Conservation (phyloP, 2,113 vertebrate genomes). For the Rhabdornis inornatus region DNA sequence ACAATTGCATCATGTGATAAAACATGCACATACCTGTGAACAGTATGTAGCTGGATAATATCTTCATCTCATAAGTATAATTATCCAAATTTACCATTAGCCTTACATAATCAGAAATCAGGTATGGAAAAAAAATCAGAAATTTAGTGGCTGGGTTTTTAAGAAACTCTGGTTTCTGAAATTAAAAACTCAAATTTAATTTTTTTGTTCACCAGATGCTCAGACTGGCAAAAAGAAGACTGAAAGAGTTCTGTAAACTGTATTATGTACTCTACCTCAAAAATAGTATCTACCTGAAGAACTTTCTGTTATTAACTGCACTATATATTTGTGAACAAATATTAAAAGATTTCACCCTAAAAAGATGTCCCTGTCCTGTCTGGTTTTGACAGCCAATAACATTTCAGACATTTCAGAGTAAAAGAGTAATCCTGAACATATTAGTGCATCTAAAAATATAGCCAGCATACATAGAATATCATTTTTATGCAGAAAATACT, state of each 20-base stretch:
- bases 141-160: neutral
- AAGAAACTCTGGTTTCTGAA: conserved; percentile 30
- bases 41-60: neutral
- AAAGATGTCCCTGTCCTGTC: neutral
- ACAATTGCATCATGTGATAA: neutral
- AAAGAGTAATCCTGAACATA: neutral
- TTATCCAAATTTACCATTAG: neutral
- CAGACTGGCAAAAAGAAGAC: conserved; percentile 14
- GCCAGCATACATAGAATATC: neutral
- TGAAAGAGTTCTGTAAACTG: neutral
- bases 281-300: neutral
- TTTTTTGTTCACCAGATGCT: conserved; percentile 51
- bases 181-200: conserved; percentile 3
- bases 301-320: neutral
- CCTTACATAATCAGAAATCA: neutral
- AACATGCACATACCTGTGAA: neutral
- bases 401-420: neutral
- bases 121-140: neutral
- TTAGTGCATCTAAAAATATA: neutral
- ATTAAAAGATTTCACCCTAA: neutral
- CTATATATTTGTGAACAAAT: neutral
- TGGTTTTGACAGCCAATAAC: neutral
- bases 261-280: neutral
- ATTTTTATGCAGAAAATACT: neutral
- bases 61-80: neutral